Percentiles rank a stretch among this genome's conserved stretches.
These are phyloP conservation scores for Theristicus caerulescens DNA, from an alignment of 2,113 vertebrate species.

Conservation along the genomic window DNA sequence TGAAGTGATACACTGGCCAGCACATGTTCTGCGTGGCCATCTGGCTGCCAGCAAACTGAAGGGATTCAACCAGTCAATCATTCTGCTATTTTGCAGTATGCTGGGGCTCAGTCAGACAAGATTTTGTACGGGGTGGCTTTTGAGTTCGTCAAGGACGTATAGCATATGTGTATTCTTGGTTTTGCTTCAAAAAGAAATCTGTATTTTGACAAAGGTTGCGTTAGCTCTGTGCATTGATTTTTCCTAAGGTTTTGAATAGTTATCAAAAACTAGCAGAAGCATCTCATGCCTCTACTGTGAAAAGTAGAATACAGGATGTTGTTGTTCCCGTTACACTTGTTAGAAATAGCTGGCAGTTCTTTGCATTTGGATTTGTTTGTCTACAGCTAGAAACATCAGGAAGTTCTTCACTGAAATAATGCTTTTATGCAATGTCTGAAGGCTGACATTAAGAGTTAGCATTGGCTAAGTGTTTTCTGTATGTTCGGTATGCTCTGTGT, in stretches of 20 bases:
- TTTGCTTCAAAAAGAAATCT: not conserved
- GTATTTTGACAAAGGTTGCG: not conserved
- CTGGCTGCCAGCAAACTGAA: not conserved
- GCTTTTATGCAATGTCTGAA: not conserved
- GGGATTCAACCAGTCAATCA: not conserved
- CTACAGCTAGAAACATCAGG: not conserved
- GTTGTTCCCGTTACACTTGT: not conserved
- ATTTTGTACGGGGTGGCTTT: not conserved
- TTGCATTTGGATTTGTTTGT: not conserved
- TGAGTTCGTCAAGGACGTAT: not conserved
- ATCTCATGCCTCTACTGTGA: not conserved
- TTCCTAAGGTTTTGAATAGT: not conserved
- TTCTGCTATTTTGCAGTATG: not conserved
- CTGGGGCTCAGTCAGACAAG: not conserved
- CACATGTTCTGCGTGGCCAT: not conserved
- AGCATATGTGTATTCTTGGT: not conserved
- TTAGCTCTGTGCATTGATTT: not conserved
- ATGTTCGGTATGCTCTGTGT: not conserved
- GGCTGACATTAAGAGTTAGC: not conserved
- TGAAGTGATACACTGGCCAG: not conserved
- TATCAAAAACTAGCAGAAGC: not conserved
- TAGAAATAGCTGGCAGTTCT: not conserved
- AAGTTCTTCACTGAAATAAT: not conserved
- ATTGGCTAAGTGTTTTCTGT: not conserved
- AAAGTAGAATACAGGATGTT: not conserved